Evolutionary conservation across 1,140 invertebrate genomes (phyloP).

Genomic region (Cyphomyrmex costatus): DNA sequence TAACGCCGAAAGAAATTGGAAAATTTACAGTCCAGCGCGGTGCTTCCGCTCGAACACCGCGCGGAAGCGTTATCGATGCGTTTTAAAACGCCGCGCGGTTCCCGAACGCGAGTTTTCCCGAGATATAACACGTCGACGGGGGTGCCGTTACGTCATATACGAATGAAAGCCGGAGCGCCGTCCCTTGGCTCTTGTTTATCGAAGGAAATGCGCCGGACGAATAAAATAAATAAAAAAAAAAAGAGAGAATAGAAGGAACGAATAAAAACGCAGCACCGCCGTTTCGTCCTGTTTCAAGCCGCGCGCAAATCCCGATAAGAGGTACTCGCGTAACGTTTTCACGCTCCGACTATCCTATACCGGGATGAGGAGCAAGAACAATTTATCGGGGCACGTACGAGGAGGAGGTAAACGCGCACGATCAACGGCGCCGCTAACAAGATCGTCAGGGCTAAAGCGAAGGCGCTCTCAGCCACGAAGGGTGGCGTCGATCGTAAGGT

Average conservation of each 20-base stretch:
- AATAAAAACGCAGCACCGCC: background rate
- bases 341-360: background rate
- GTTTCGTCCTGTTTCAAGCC: background rate
- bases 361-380: background rate
- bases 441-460: slow-evolving; percentile 79
- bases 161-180: slow-evolving; percentile 28
- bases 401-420: slow-evolving; percentile 72
- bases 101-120: slow-evolving; percentile 37
- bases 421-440: slow-evolving; percentile 81
- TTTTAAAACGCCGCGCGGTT: slow-evolving; percentile 18
- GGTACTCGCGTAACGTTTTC: background rate
- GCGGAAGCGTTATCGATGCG: slow-evolving; percentile 47
- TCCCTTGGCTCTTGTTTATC: slow-evolving; percentile 15
- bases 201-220: background rate
- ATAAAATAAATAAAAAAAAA: background rate
- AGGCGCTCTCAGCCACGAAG: slow-evolving; percentile 78
- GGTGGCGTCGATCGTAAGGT: slow-evolving; percentile 80
- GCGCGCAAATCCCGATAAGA: slow-evolving; percentile 6
- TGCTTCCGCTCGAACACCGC: slow-evolving; percentile 53
- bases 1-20: slow-evolving; percentile 54
- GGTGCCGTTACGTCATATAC: background rate
- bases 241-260: background rate
- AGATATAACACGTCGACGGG: slow-evolving; percentile 38
- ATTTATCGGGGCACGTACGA: slow-evolving; percentile 77
- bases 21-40: slow-evolving; percentile 59